A percentile compares a stretch with the other conserved stretches of the same genome.
These are phyloP conservation scores for Oreochromis grahami DNA, from an alignment of 2,797 vertebrate genomes.

Conservation along the genomic window DNA sequence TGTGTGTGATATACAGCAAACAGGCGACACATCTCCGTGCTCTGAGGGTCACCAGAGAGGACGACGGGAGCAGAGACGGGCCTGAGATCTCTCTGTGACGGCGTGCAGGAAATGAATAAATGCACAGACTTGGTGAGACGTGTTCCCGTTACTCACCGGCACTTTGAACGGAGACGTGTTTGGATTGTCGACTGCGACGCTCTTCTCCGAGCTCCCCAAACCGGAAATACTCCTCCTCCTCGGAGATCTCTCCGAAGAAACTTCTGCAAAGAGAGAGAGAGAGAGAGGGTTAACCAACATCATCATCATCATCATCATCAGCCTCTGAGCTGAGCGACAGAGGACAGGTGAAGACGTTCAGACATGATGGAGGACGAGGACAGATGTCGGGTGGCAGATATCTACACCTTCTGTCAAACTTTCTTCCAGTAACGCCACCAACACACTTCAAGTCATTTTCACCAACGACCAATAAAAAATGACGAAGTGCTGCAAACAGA, in stretches of 20 bases:
- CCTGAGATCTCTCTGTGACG: background rate
- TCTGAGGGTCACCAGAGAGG: background rate
- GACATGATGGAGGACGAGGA: background rate
- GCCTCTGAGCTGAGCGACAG: background rate
- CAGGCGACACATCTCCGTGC: rapidly evolving
- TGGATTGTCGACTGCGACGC: conserved; percentile 80
- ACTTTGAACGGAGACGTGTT: conserved; percentile 95
- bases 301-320: background rate
- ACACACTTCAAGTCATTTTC: background rate
- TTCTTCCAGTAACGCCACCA: too few species aligned
- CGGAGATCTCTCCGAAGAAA: conserved; percentile 89
- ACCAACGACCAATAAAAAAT: background rate
- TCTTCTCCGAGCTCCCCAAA: conserved; percentile 88
- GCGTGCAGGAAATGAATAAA: background rate
- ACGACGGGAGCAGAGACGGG: background rate
- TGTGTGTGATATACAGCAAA: background rate
- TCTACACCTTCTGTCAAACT: background rate
- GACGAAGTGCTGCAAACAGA: background rate
- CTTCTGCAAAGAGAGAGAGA: conserved; percentile 71
- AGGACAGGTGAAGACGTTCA: background rate
- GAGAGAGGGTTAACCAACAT: background rate
- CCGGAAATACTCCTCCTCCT: conserved; percentile 95
- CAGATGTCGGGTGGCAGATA: background rate
- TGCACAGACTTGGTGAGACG: rapidly evolving
- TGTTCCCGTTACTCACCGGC: conserved; percentile 76